Evolutionary conservation across 1,140 invertebrate genomes (phyloP), one percentile per base, ranked within the genome.

Genomic region (Rhyacophila brunnea): DNA sequence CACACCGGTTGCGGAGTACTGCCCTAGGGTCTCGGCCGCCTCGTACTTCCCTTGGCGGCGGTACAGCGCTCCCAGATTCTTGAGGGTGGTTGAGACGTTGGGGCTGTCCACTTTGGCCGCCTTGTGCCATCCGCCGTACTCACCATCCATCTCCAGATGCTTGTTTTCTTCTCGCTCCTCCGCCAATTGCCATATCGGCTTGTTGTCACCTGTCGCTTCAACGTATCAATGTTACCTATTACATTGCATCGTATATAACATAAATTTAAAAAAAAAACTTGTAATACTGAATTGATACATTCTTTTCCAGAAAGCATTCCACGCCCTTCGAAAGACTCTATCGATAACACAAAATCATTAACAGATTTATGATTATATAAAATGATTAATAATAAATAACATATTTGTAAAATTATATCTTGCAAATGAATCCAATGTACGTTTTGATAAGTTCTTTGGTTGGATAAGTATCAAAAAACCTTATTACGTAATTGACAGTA

Each of bases 121-220:
- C 79, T 98, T 98, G 69, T 98, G 94, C 95, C 95, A 98, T 1
- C 93, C 93, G 15, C 95, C 94, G 70, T 97, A 97, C 70, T 98
- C 95, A 6, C 91, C 91, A 67, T 96, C 94, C 69, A 91, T 90
- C 71, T 93, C 92, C 70, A 92, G 87, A 66, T 90, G 90, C 75
- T 96, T 96, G 72, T 94, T 94, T 70, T 96, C 93, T 75, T 97
- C 96, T 17, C 96, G 82, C 70, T 99, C 97, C 75, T 99, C 97
- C 2, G 97, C 97, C 64, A 99, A 93, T 85, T 99, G 95, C 97
- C 97, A 99, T 71, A 99, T 99, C 5, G 96, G 95, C 80, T 99
- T 99, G 80, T 99, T 99, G 71, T 98, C 93, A 58, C 88, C 90
- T 91, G 76, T 43, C 17, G n/a, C n/a, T n/a, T n/a, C n/a, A n/a